A percentile compares a stretch with the other conserved stretches of the same genome.
phyloP scores from a whole-genome alignment of 2,888 invertebrate species.

The Amorpha juglandis region DNA sequence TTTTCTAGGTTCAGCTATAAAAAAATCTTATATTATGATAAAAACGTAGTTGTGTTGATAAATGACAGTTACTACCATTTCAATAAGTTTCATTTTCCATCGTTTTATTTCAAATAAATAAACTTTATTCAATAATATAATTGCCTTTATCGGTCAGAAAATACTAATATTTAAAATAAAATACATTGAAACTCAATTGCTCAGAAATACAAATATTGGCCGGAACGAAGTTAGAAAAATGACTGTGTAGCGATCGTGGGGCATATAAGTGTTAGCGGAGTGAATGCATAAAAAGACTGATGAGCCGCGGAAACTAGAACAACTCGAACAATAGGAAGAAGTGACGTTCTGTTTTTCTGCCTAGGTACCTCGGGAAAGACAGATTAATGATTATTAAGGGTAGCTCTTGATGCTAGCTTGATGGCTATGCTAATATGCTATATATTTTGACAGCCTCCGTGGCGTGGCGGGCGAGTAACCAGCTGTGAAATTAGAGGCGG shows the following conservation, averaged over 20 bases:
- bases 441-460: not conserved
- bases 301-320: constrained; percentile 8
- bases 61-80: no score
- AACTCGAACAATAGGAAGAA: constrained; percentile 8
- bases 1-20: no score
- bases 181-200: not conserved
- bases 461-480: not conserved
- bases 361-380: constrained; percentile 5
- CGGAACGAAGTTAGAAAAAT: constrained; percentile 13
- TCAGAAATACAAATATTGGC: not conserved
- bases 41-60: no score
- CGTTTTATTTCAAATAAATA: no score
- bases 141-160: no score
- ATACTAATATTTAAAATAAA: not conserved
- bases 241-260: not conserved
- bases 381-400: not conserved
- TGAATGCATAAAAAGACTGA: constrained; percentile 22
- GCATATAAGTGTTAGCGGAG: constrained; percentile 1
- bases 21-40: no score
- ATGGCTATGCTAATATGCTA: not conserved
- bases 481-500: no score
- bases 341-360: constrained; percentile 3
- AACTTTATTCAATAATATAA: no score
- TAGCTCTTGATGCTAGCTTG: not conserved
- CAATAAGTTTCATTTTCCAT: no score